A percentile compares a stretch with the other conserved stretches of the same genome.
Evolutionary conservation across 2,113 vertebrate species (phyloP).

Genomic region (Scophthalmus maximus): DNA sequence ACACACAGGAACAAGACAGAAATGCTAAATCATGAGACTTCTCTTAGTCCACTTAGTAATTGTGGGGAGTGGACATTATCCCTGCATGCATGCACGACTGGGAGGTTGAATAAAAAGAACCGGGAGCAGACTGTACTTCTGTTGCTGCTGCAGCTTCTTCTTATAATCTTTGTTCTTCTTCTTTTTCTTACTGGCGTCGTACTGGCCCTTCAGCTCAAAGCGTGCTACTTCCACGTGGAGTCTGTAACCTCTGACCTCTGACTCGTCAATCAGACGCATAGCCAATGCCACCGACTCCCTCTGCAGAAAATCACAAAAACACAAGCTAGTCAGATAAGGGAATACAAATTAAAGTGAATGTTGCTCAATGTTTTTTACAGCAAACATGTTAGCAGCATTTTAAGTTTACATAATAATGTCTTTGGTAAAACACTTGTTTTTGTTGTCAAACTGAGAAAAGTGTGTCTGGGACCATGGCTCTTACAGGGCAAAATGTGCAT

Average conservation of each 20-base stretch:
- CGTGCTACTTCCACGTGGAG: slow-evolving; percentile 93
- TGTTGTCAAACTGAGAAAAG: no score
- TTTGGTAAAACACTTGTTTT: no score
- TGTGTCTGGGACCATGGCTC: no score
- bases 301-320: slow-evolving; percentile 70
- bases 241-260: slow-evolving; percentile 92
- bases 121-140: slow-evolving; percentile 85
- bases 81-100: no score
- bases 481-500: no score
- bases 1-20: not conserved
- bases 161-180: slow-evolving; percentile 96
- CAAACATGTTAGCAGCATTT: no score
- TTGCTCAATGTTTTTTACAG: no score
- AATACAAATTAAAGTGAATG: not conserved
- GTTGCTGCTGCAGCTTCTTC: slow-evolving; percentile 92
- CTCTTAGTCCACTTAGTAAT: not conserved
- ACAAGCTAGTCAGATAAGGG: not conserved
- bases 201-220: slow-evolving; percentile 94
- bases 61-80: not conserved
- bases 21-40: not conserved
- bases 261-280: slow-evolving; percentile 91
- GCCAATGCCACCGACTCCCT: slow-evolving; percentile 94
- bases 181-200: slow-evolving; percentile 95
- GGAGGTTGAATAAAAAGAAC: not conserved
- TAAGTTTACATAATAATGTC: no score